A percentile compares a stretch with the other conserved stretches of the same genome.
Evolutionary conservation across 2,888 invertebrate genomes (phyloP).

Genomic region (Anaspis maculata): DNA sequence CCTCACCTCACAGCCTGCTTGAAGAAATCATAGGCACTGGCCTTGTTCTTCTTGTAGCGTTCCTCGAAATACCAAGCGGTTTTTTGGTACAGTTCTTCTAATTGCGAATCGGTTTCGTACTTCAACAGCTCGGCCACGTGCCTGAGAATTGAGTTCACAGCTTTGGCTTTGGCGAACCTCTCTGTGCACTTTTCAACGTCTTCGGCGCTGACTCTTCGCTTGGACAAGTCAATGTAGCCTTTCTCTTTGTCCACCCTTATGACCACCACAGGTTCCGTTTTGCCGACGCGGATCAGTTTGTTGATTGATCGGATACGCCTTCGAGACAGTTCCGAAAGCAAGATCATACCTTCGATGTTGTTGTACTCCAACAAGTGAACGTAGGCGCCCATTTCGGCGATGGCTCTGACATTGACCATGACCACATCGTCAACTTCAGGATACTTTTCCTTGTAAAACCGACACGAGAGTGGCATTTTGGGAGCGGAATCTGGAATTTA

Average conservation of each 20-base stretch:
- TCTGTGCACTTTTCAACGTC: constrained; percentile 98
- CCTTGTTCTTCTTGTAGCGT: constrained; percentile 90
- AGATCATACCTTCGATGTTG: constrained; percentile 98
- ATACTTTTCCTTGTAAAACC: constrained; percentile 95
- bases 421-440: constrained; percentile 99
- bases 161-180: constrained; percentile 95
- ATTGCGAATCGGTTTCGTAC: constrained; percentile 83
- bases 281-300: constrained; percentile 96
- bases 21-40: constrained; percentile 95
- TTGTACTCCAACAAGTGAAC: constrained; percentile 97
- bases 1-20: constrained; percentile 87
- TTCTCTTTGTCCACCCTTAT: constrained; percentile 99
- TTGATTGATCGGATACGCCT: constrained; percentile 99
- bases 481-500: constrained; percentile 62
- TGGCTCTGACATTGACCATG: constrained; percentile 96
- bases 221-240: constrained; percentile 99
- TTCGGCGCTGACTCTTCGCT: constrained; percentile 95
- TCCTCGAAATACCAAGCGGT: constrained; percentile 99
- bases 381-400: constrained; percentile 99
- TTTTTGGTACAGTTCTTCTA: constrained; percentile 90
- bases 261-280: constrained; percentile 98
- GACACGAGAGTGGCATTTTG: constrained; percentile 84
- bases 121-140: constrained; percentile 94
- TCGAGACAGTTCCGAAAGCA: constrained; percentile 94
- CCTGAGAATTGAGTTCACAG: constrained; percentile 93